Evolutionary conservation across 23 tunicate genomes (phyloP), one percentile per base, ranked within the genome.

Genomic region (Trididemnum nubilum): DNA sequence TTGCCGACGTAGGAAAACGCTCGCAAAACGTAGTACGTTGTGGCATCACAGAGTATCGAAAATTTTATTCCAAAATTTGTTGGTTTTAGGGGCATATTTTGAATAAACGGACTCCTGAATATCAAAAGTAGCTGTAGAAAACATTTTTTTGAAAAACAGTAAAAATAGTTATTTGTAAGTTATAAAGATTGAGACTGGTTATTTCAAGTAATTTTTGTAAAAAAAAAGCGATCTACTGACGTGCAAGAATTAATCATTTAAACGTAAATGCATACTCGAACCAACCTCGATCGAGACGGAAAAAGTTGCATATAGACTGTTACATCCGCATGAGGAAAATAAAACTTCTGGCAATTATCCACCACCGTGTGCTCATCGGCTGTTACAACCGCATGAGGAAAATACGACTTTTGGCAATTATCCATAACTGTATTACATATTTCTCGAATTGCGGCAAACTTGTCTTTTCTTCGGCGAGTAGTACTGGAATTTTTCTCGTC

Each of bases 81-180:
- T 39, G 79, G 79, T 44, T 73, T 73, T 73, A 12, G 79, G 59
- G 79, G 59, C 79, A 73, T 73, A 73, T 73, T 36, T 73, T 73
- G 79, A 44, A 73, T 73, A 44, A 73, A 73, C 28, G 66, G 69
- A 77, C 64, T 51, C 60, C 32, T 44, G 38, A 39, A 69, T 5
- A 69, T 69, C 74, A 33, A 69, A 69, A 69, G 74, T 37, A 69
- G 74, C 74, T 28, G 7, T 69, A 69, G 36, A 69, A 69, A 69
- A 69, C 4, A 5, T 69, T 5, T 69, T 69, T 32, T 69, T n/a
- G 5, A 4, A 69, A 15, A 63, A 63, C 18, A 9, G 18, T 61
- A 69, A 69, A 69, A 69, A 32, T 12, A 69, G 74, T 69, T 37
- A 69, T n/a, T 69, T 69, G 74, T 32, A n/a, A n/a, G n/a, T n/a